phyloP scores from a whole-genome alignment of 2,113 vertebrate species.

The Elephas maximus region DNA sequence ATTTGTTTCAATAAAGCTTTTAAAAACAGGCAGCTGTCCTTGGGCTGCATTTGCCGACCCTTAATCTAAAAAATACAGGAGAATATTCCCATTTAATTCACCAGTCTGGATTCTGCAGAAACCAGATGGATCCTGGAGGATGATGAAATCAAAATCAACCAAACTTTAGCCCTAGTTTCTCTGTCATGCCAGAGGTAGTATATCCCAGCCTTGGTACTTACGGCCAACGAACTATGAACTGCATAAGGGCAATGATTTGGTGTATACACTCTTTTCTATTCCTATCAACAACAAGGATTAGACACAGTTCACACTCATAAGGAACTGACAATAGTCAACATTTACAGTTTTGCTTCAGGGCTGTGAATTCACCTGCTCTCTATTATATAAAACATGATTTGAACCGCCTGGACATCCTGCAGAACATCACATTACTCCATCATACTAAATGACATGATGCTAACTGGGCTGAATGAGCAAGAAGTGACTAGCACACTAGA shows the following conservation, averaged over 20 bases:
- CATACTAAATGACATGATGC: neutral
- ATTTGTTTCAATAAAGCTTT: slow-evolving; percentile 1
- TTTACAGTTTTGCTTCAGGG: neutral
- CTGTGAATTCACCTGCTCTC: neutral
- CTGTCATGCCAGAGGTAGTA: neutral
- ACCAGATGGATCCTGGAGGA: slow-evolving; percentile 1
- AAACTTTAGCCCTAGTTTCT: neutral
- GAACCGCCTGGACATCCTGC: neutral
- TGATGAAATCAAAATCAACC: neutral
- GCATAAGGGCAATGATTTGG: neutral
- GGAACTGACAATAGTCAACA: neutral
- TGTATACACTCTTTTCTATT: neutral
- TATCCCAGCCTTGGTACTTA: neutral
- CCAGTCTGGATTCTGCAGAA: slow-evolving; percentile 13
- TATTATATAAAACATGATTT: neutral
- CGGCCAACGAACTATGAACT: neutral
- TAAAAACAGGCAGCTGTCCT: neutral
- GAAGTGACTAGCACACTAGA: neutral
- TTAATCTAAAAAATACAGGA: neutral
- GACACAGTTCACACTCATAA: neutral
- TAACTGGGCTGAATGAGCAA: neutral
- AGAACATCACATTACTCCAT: neutral
- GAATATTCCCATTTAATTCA: neutral
- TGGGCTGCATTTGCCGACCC: neutral
- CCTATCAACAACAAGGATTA: neutral